A percentile compares a stretch with the other conserved stretches of the same genome.
Conservation (phyloP, 2,888 invertebrate species). For the Eledone cirrhosa region DNA sequence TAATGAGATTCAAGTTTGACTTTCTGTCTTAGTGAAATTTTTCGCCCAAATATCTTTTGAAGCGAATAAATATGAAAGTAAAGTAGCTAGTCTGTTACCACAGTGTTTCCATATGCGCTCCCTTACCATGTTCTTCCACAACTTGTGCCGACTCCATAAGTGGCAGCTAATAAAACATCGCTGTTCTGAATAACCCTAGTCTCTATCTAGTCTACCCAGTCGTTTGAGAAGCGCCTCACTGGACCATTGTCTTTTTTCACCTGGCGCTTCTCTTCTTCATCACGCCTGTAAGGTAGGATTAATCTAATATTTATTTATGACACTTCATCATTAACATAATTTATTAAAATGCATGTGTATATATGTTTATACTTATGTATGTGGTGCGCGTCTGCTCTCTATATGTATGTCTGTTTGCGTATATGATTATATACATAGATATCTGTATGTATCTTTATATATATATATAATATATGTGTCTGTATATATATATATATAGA, state of each 20-base stretch:
- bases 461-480: too few species aligned
- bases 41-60: too few species aligned
- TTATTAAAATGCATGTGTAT: constrained; percentile 48
- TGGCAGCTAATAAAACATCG: constrained; percentile 12
- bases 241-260: neutral
- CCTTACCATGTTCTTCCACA: neutral
- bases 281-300: constrained; percentile 38
- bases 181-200: neutral
- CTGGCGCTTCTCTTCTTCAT: neutral
- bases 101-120: neutral
- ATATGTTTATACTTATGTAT: neutral
- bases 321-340: constrained; percentile 55
- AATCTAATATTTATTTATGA: constrained; percentile 50
- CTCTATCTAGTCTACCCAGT: neutral
- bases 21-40: too few species aligned
- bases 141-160: neutral
- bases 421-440: too few species aligned
- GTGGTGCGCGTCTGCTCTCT: too few species aligned
- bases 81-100: neutral
- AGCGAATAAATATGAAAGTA: neutral
- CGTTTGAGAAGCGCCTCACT: neutral
- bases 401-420: too few species aligned
- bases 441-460: too few species aligned
- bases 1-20: too few species aligned
- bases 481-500: too few species aligned